A percentile compares a stretch with the other conserved stretches of the same genome.
Conservation (phyloP, 1,140 invertebrate species). For the Stegodyphus dumicola region DNA sequence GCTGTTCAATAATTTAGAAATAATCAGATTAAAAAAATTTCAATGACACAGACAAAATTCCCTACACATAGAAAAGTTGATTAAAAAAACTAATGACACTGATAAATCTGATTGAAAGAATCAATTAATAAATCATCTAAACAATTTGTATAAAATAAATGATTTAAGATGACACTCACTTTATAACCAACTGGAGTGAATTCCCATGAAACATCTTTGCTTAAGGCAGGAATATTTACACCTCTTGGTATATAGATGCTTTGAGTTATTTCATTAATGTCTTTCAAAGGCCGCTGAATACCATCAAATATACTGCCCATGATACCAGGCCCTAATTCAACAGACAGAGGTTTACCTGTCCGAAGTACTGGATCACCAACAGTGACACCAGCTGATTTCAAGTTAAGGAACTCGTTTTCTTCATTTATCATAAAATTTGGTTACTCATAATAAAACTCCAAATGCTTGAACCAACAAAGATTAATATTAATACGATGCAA, state of each 20-base stretch:
- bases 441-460: no score
- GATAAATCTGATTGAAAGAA: neutral
- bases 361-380: constrained; percentile 98
- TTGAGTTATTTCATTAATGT: constrained; percentile 92
- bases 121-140: neutral
- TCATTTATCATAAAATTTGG: no score
- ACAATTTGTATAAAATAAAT: neutral
- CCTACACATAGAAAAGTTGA: neutral
- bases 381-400: constrained; percentile 85
- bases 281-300: constrained; percentile 97
- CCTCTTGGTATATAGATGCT: constrained; percentile 99
- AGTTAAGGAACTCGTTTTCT: no score
- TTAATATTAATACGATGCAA: no score
- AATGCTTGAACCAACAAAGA: no score
- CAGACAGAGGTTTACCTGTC: constrained; percentile 97
- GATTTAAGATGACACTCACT: constrained; percentile 69
- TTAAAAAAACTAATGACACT: neutral
- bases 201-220: constrained; percentile 88
- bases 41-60: no score
- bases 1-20: no score
- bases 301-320: constrained; percentile 99
- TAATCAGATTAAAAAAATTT: no score
- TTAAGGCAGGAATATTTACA: constrained; percentile 91
- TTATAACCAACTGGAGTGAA: constrained; percentile 90
- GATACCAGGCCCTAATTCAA: constrained; percentile 99